phyloP scores from a whole-genome alignment of 2,888 invertebrate species.

The Panzeria rudis region DNA sequence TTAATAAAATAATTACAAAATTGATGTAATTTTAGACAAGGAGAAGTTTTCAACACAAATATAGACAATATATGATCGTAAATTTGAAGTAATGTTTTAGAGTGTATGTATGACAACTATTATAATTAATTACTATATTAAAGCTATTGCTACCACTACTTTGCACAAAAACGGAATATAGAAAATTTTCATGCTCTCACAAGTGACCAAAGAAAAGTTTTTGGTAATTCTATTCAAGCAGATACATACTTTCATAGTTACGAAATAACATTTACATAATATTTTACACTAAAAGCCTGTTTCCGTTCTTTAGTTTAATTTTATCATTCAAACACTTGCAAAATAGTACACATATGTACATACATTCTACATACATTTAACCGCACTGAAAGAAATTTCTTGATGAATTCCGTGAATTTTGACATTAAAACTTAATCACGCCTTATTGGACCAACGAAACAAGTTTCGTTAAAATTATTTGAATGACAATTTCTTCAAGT shows the following conservation, averaged over 20 bases:
- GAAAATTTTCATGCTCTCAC: conserved; percentile 16
- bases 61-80: no score
- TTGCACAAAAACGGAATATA: not conserved
- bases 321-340: not conserved
- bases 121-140: conserved; percentile 32
- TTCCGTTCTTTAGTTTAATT: conserved; percentile 26
- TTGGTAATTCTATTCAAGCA: not conserved
- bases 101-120: conserved; percentile 1
- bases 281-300: conserved; percentile 39
- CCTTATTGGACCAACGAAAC: no score
- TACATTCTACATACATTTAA: no score
- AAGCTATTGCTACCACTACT: not conserved
- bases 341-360: not conserved
- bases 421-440: no score
- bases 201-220: conserved; percentile 10
- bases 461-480: no score
- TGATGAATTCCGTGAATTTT: no score
- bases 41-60: no score
- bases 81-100: no score
- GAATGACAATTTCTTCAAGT: no score
- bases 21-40: no score
- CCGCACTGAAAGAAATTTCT: no score
- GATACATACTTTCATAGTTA: not conserved
- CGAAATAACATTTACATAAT: conserved; percentile 8
- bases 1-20: no score